Conservation (phyloP, 2,888 invertebrate genomes). For the Aporophyla lueneburgensis region DNA sequence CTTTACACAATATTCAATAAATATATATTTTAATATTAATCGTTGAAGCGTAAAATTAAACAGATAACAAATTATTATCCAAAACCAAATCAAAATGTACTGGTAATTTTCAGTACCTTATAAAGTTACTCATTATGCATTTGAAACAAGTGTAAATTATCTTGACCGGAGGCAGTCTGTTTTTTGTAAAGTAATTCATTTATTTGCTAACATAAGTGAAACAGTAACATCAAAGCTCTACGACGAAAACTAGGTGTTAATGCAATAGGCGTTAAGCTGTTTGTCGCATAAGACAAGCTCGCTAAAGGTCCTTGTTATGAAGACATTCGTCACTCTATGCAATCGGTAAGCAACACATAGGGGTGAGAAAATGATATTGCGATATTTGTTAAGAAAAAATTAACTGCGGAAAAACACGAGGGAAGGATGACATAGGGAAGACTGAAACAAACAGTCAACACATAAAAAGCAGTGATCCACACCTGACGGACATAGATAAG, state of each 20-base stretch:
- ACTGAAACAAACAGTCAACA: neutral
- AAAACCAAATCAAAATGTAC: constrained; percentile 7
- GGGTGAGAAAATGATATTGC: neutral
- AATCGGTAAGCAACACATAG: neutral
- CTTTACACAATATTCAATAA: constrained; percentile 23
- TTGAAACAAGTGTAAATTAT: too few species aligned
- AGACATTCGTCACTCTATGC: neutral
- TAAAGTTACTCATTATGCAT: neutral
- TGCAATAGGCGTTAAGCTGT: neutral
- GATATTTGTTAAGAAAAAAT: neutral
- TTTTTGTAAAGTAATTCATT: neutral
- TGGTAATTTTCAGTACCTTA: neutral
- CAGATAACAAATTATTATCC: constrained; percentile 40
- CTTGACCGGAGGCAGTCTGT: neutral
- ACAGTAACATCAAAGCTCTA: neutral
- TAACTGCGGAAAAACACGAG: neutral
- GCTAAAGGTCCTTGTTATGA: neutral
- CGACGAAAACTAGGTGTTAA: neutral
- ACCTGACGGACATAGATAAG: neutral
- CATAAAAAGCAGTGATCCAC: neutral
- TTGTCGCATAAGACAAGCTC: neutral
- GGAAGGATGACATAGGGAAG: neutral
- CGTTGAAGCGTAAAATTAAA: neutral
- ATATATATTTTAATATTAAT: neutral
- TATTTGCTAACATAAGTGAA: neutral